Conservation (phyloP, 2,797 vertebrate species). For the Lithobates sylvaticus region DNA sequence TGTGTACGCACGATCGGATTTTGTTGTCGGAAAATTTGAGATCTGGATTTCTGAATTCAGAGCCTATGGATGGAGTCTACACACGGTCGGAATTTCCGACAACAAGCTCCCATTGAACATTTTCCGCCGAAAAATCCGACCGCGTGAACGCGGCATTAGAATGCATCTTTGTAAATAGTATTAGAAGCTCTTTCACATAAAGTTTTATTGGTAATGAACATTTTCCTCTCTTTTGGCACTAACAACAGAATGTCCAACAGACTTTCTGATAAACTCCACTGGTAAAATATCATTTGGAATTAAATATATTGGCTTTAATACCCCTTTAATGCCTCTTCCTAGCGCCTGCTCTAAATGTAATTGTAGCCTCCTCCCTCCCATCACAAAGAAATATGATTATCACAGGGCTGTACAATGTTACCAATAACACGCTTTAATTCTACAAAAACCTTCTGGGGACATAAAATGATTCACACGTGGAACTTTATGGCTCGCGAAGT, state of each 20-base stretch:
- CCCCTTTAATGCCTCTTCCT: slow-evolving; percentile 9
- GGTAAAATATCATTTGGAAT: slow-evolving; percentile 4
- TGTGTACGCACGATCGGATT: too few species aligned
- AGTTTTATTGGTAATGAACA: too few species aligned
- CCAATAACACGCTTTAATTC: slow-evolving; percentile 24
- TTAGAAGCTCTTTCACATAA: not conserved
- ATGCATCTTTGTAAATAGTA: too few species aligned
- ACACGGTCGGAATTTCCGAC: too few species aligned
- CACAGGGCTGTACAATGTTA: slow-evolving; percentile 10
- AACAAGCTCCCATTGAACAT: too few species aligned
- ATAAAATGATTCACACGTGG: slow-evolving; percentile 51
- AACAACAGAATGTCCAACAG: not conserved
- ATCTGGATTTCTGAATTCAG: too few species aligned
- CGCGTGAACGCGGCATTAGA: too few species aligned
- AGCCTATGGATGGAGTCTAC: too few species aligned
- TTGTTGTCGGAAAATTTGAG: too few species aligned
- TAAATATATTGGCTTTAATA: slow-evolving; percentile 2
- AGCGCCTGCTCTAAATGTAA: slow-evolving; percentile 7
- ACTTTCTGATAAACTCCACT: not conserved
- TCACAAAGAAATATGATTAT: slow-evolving; percentile 39
- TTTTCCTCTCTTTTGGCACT: not conserved
- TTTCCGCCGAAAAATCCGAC: too few species aligned
- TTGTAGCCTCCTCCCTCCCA: slow-evolving; percentile 10
- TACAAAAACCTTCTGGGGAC: slow-evolving; percentile 32
- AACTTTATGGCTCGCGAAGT: slow-evolving; percentile 40